These are phyloP conservation scores for Petrolisthes cinctipes DNA, from an alignment of 2,888 invertebrate genomes.

Conservation along the genomic window DNA sequence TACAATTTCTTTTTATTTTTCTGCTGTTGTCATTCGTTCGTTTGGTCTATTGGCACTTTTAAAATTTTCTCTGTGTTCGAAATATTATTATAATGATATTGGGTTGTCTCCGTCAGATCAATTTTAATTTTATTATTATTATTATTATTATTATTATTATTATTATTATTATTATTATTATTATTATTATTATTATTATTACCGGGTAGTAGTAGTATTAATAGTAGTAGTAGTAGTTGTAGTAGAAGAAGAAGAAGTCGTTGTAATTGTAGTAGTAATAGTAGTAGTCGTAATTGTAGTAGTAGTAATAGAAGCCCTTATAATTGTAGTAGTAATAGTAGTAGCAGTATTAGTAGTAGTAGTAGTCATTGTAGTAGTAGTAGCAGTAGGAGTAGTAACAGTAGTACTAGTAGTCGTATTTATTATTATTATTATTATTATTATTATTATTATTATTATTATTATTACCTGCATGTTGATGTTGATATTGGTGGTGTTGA, in stretches of 20 bases:
- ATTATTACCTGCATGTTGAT: neutral
- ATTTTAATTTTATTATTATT: neutral
- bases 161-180: neutral
- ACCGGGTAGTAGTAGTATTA: neutral
- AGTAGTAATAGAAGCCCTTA: neutral
- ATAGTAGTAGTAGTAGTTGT: neutral
- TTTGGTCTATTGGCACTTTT: too few relatives aligned
- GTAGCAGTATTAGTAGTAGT: neutral
- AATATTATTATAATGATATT: too few relatives aligned
- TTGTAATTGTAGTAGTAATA: neutral
- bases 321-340: neutral
- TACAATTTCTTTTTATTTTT: too few relatives aligned
- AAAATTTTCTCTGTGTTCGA: too few relatives aligned
- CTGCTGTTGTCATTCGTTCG: too few relatives aligned
- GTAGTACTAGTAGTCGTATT: neutral
- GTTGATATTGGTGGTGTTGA: neutral
- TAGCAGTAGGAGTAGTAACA: neutral
- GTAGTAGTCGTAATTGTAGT: neutral
- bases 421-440: neutral
- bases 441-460: neutral
- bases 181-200: neutral
- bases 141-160: neutral
- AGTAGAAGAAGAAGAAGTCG: neutral
- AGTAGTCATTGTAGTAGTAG: neutral
- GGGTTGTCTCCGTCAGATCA: neutral